phyloP scores from a whole-genome alignment of 2,797 vertebrate genomes.

The Chelon auratus region DNA sequence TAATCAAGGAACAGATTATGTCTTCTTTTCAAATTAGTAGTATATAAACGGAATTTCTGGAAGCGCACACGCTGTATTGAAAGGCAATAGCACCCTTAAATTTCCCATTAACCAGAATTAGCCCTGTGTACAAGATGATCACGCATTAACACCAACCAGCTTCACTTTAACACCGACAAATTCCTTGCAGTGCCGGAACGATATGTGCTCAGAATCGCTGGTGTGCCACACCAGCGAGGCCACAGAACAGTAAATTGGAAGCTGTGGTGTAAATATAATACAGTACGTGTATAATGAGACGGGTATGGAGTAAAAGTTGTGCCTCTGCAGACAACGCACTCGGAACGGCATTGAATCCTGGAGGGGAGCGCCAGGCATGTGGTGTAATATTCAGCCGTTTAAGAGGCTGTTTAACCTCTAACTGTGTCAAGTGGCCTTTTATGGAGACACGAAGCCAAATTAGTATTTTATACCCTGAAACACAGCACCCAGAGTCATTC shows the following conservation, averaged over 20 bases:
- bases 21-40: slow-evolving; percentile 9
- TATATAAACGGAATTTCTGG: background rate
- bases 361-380: slow-evolving; percentile 53
- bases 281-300: slow-evolving; percentile 56
- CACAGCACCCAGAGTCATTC: background rate
- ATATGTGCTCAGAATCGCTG: too few relatives aligned
- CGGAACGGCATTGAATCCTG: slow-evolving; percentile 51
- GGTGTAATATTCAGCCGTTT: slow-evolving; percentile 69
- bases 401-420: slow-evolving; percentile 81
- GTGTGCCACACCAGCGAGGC: slow-evolving; percentile 14
- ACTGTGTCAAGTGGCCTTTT: slow-evolving; percentile 66
- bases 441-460: slow-evolving; percentile 52
- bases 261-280: slow-evolving; percentile 57
- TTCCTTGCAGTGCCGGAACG: background rate
- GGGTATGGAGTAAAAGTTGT: slow-evolving; percentile 40
- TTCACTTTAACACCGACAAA: slow-evolving; percentile 23
- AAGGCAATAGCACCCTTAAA: slow-evolving; percentile 20
- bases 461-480: slow-evolving; percentile 18
- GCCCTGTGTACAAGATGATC: slow-evolving; percentile 13
- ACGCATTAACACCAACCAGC: slow-evolving; percentile 24
- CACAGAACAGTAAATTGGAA: slow-evolving; percentile 48
- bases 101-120: slow-evolving; percentile 46
- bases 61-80: slow-evolving; percentile 6
- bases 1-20: background rate
- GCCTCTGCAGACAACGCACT: slow-evolving; percentile 66